Evolutionary conservation across 2,113 vertebrate genomes (phyloP).

Genomic region (Cephalopholis sonnerati): DNA sequence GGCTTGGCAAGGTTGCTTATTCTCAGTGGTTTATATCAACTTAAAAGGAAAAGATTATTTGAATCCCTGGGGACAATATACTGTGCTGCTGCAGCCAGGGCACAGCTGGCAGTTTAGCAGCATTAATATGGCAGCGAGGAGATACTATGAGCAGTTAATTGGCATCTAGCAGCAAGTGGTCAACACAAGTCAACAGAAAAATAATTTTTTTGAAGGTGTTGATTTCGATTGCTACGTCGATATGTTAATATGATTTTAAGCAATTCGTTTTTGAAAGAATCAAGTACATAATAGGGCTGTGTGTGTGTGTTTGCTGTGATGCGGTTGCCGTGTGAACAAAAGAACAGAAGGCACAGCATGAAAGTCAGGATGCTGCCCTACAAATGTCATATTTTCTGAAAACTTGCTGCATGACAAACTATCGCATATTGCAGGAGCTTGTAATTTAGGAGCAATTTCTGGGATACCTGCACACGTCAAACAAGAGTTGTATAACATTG

Average conservation of each 20-base stretch:
- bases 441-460: constrained; percentile 36
- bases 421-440: constrained; percentile 12
- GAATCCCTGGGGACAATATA: constrained; percentile 45
- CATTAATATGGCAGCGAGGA: constrained; percentile 4
- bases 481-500: background rate
- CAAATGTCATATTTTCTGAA: constrained; percentile 47
- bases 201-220: background rate
- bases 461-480: constrained; percentile 27
- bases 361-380: constrained; percentile 38
- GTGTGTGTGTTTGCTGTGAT: constrained; percentile 3
- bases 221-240: background rate
- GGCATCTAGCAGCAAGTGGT: constrained; percentile 28
- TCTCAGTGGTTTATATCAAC: constrained; percentile 53
- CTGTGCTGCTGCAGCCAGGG: constrained; percentile 35
- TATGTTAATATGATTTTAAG: constrained; percentile 21
- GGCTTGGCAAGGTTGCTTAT: constrained; percentile 52
- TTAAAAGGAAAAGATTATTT: constrained; percentile 59
- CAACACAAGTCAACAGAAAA: constrained; percentile 13
- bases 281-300: background rate
- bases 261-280: background rate
- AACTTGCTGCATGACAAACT: constrained; percentile 31
- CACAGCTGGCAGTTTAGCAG: constrained; percentile 45
- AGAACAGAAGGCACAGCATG: constrained; percentile 17
- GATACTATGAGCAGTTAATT: constrained; percentile 25
- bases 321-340: constrained; percentile 16